Percentiles rank a stretch among this genome's conserved stretches.
These are phyloP conservation scores for Turritopsis dohrnii DNA, from an alignment of 30 jellyfish, hydroid and myxozoan species.

Conservation along the genomic window DNA sequence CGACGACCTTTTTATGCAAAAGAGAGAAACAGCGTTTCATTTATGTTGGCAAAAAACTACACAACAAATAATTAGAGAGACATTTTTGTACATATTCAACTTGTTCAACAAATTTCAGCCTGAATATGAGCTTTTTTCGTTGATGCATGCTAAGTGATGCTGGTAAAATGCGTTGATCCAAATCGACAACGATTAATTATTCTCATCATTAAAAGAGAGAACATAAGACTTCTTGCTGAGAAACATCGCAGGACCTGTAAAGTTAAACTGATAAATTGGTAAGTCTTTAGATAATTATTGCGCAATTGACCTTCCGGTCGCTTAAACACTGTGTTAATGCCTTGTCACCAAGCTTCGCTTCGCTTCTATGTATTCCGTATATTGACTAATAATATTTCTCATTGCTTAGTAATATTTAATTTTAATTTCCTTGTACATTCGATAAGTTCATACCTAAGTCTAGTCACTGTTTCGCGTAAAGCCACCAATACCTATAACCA, in stretches of 20 bases:
- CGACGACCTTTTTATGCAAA: too few species aligned
- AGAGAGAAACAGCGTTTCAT: too few species aligned
- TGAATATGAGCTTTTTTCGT: not conserved
- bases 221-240: not conserved
- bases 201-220: not conserved
- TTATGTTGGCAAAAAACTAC: too few species aligned
- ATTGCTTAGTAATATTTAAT: too few species aligned
- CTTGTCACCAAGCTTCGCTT: not conserved
- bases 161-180: not conserved
- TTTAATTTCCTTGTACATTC: too few species aligned
- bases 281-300: not conserved
- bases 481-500: too few species aligned
- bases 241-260: not conserved
- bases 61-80: too few species aligned
- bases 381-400: too few species aligned
- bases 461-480: too few species aligned
- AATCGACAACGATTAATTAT: not conserved
- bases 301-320: not conserved
- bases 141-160: not conserved
- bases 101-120: not conserved
- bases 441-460: too few species aligned
- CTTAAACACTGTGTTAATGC: not conserved
- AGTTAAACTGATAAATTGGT: not conserved
- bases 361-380: too few species aligned
- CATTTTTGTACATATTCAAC: too few species aligned